Evolutionary conservation across 2,113 vertebrate genomes (phyloP).

Genomic region (Hippocampus comes): DNA sequence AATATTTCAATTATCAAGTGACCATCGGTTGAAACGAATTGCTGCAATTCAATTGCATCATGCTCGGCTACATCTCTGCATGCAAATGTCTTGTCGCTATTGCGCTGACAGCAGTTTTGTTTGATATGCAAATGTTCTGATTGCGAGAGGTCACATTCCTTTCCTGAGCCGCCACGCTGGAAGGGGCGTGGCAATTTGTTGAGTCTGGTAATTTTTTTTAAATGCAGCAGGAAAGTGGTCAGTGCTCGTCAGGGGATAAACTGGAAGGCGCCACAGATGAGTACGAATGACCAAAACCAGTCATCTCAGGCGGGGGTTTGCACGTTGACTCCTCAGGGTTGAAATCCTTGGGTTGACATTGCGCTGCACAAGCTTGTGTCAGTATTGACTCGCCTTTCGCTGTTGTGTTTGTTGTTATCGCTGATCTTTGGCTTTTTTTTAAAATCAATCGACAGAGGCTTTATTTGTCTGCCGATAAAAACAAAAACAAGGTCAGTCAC

Average conservation of each 20-base stretch:
- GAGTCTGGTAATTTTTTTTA: conserved; percentile 44
- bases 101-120: conserved; percentile 56
- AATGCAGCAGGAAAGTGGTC: conserved; percentile 33
- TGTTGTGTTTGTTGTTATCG: conserved; percentile 24
- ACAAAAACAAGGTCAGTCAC: conserved; percentile 19
- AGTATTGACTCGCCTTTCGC: conserved; percentile 34
- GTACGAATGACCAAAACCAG: conserved; percentile 30
- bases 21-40: conserved; percentile 27
- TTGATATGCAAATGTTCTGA: conserved; percentile 71
- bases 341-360: conserved; percentile 58
- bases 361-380: conserved; percentile 48
- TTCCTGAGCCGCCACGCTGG: conserved; percentile 39
- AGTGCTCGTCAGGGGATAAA: conserved; percentile 26
- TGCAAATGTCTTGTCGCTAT: conserved; percentile 50
- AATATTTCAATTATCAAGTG: conserved; percentile 1
- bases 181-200: conserved; percentile 38
- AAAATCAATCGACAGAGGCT: conserved; percentile 5
- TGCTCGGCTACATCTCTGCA: conserved; percentile 48
- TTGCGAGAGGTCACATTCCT: conserved; percentile 40
- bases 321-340: conserved; percentile 32
- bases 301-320: conserved; percentile 42
- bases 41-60: conserved; percentile 6
- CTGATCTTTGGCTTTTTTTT: conserved; percentile 14
- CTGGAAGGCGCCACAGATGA: conserved; percentile 33
- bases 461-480: conserved; percentile 19